A percentile compares a stretch with the other conserved stretches of the same genome.
Conservation (phyloP, 2,113 vertebrate species). For the Panthera leo region DNA sequence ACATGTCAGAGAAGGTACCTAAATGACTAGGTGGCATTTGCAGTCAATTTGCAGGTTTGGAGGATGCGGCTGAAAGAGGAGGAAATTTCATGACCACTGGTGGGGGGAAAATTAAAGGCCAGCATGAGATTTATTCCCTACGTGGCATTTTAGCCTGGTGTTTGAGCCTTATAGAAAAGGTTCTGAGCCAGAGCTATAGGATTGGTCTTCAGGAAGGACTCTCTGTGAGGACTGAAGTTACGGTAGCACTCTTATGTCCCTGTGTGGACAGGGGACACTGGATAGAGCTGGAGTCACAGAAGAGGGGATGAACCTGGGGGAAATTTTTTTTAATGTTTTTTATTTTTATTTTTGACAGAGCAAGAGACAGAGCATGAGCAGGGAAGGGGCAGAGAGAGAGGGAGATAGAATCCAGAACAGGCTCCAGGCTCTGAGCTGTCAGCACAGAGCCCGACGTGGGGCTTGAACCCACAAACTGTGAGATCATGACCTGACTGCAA, state of each 20-base stretch:
- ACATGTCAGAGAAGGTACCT: neutral
- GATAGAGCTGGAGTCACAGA: neutral
- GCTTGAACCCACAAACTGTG: no score
- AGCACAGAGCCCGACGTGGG: no score
- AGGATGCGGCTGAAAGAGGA: neutral
- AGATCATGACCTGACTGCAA: no score
- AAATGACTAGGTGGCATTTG: neutral
- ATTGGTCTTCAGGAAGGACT: neutral
- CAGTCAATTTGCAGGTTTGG: neutral
- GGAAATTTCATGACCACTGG: neutral
- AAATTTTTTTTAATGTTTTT: neutral
- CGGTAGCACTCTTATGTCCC: neutral
- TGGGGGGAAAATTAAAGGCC: neutral
- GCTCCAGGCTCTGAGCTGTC: no score
- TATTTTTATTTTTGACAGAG: no score
- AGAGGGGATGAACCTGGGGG: neutral
- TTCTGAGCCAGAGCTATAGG: neutral
- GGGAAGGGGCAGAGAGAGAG: no score
- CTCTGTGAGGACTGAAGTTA: neutral
- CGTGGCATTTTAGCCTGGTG: neutral
- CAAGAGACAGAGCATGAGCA: no score
- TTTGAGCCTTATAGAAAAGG: neutral
- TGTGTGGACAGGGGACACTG: neutral
- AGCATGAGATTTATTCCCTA: neutral
- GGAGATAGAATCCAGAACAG: no score